A percentile compares a stretch with the other conserved stretches of the same genome.
phyloP scores from a whole-genome alignment of 1,140 invertebrate species.

The Holcopasites calliopsidis region DNA sequence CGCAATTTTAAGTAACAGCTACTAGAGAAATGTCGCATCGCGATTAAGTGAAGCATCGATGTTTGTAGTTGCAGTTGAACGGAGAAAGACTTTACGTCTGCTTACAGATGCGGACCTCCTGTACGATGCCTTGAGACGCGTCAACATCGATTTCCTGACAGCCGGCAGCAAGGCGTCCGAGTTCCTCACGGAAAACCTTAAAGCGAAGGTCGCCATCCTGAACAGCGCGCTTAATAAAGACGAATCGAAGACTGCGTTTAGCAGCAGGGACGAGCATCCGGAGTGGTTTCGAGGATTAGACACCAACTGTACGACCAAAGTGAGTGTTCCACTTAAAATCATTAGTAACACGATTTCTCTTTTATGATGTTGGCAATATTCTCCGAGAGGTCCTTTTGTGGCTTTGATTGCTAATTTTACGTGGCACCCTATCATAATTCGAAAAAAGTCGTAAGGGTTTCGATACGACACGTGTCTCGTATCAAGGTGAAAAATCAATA shows the following conservation, averaged over 20 bases:
- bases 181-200: conserved; percentile 84
- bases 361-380: too few relatives aligned
- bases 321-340: conserved; percentile 46
- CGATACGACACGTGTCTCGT: too few relatives aligned
- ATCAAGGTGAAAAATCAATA: too few relatives aligned
- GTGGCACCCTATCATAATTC: too few relatives aligned
- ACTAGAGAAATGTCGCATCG: background rate
- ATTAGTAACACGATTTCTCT: too few relatives aligned
- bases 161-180: conserved; percentile 82
- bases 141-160: conserved; percentile 83
- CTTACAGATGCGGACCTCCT: conserved; percentile 82
- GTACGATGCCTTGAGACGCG: conserved; percentile 82
- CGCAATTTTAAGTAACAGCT: background rate
- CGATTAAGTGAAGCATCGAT: background rate
- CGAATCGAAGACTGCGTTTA: conserved; percentile 80
- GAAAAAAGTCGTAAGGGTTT: too few relatives aligned
- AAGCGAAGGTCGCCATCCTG: conserved; percentile 81
- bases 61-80: background rate
- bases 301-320: conserved; percentile 85
- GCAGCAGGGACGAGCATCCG: conserved; percentile 83
- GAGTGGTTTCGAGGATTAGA: conserved; percentile 88
- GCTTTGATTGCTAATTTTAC: too few relatives aligned
- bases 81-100: background rate
- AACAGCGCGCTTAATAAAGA: conserved; percentile 79
- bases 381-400: too few relatives aligned